A percentile compares a stretch with the other conserved stretches of the same genome.
phyloP scores from a whole-genome alignment of 35 echinoderm and acorn worm species.

The Chiridota heheva region DNA sequence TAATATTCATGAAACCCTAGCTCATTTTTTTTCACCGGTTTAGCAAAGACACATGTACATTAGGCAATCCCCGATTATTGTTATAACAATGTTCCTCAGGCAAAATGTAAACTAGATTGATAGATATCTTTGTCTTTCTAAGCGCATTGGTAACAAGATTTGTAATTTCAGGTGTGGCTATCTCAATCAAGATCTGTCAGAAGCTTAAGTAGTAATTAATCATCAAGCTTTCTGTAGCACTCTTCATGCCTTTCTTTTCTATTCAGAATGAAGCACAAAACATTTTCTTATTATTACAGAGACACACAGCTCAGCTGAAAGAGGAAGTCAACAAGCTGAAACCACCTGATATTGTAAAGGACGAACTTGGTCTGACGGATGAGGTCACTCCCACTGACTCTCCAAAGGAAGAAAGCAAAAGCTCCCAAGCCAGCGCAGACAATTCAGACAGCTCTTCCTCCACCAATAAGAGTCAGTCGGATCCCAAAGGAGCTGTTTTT shows the following conservation, averaged over 20 bases:
- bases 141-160: background rate
- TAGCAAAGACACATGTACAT: background rate
- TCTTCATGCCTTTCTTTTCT: background rate
- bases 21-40: background rate
- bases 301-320: constrained; percentile 88
- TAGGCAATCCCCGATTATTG: background rate
- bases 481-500: background rate
- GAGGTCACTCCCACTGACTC: background rate
- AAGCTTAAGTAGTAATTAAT: background rate
- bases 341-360: constrained; percentile 59
- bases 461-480: too few relatives aligned
- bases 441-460: background rate
- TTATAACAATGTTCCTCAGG: background rate
- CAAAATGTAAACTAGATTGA: background rate
- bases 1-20: background rate
- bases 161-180: background rate
- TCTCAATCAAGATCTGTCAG: background rate
- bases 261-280: background rate
- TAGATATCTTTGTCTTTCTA: background rate
- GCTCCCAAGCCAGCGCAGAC: background rate
- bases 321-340: constrained; percentile 87
- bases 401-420: background rate
- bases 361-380: background rate
- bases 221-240: background rate
- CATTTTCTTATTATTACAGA: constrained; percentile 45